Percentiles rank a stretch among this genome's conserved stretches.
phyloP scores from a whole-genome alignment of 2,113 vertebrate species.

The Ictalurus furcatus region DNA sequence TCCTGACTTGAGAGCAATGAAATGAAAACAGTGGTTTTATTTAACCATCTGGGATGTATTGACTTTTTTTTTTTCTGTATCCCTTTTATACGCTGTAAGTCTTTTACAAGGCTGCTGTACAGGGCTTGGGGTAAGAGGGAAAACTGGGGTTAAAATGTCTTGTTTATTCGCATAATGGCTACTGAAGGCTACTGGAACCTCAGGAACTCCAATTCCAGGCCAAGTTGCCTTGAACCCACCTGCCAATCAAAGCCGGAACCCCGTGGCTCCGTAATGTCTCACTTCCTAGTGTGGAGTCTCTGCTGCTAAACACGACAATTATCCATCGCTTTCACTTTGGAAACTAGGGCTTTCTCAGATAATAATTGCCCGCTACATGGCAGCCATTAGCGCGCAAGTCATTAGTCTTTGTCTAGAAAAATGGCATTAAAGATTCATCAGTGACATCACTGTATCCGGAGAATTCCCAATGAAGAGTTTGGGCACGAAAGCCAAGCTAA shows the following conservation, averaged over 20 bases:
- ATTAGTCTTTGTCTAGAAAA: constrained; percentile 26
- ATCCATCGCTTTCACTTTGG: background rate
- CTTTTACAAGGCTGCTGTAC: constrained; percentile 6
- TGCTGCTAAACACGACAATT: background rate
- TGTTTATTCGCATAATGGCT: constrained; percentile 8
- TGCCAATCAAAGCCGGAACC: background rate
- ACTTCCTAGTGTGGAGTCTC: background rate
- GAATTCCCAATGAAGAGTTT: background rate
- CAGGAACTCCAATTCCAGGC: background rate
- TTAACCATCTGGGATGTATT: constrained; percentile 12
- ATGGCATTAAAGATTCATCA: constrained; percentile 37
- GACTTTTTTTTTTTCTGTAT: background rate
- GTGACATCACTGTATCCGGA: constrained; percentile 27
- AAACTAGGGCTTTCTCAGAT: background rate
- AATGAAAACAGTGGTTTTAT: background rate
- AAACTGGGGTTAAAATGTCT: background rate
- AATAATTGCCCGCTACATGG: background rate
- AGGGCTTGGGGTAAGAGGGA: background rate
- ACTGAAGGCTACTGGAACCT: background rate
- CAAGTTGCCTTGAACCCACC: background rate
- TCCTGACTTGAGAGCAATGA: background rate
- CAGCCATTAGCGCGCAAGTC: constrained; percentile 20
- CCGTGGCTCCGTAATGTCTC: background rate
- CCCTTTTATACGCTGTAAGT: background rate
- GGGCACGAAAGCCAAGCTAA: constrained; percentile 32